Base-by-base conservation (phyloP, 2,797 vertebrate genomes). In the Margarornis squamiger region DNA sequence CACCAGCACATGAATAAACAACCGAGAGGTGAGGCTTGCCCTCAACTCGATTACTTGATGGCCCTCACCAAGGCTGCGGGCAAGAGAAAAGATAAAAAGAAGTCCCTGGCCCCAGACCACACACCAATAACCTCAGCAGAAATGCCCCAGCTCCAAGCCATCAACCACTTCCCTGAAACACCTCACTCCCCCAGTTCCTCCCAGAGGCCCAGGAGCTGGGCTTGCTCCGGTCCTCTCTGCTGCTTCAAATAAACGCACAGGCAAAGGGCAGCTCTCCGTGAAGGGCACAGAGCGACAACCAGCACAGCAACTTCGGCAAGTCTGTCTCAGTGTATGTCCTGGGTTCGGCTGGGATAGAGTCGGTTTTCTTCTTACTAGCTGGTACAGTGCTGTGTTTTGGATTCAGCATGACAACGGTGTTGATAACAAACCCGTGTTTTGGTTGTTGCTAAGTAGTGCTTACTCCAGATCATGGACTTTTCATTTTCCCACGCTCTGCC, bases 211-310 rank as follows among this genome's bases (percentile, higher is more conserved):
- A 4, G 58, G 41, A 73, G 36, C 66, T 7, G 52, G 29, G 58
- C n/a, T 62, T 1, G 12, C 51, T n/a, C 4, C 0, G 13, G 5
- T 61, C 49, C 65, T n/a, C 65, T 16, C 49, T 0, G 0, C 30
- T 3, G 9, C 89, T 63, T 10, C 59, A 20, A 46, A 59, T 7
- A 12, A 34, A 52, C 7, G 2, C n/a, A 23, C 10, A 43, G 39
- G 55, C 43, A 43, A 70, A 68, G 38, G 29, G 55, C 81, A 54
- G 67, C 48, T 57, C 78, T 24, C 34, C 22, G 1, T 1, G 2
- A 68, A 20, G 20, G 63, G 14, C 2, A 19, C n/a, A n/a, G 19
- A 52, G 54, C 49, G 61, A 41, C 0, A 3, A 38, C 1, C 23
- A 17, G 32, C 1, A 43, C 17, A 43, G 58, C 45, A 48, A 6